A percentile compares a stretch with the other conserved stretches of the same genome.
These are phyloP conservation scores for Eupeodes latifasciatus DNA, from an alignment of 2,888 invertebrate genomes.

Conservation along the genomic window DNA sequence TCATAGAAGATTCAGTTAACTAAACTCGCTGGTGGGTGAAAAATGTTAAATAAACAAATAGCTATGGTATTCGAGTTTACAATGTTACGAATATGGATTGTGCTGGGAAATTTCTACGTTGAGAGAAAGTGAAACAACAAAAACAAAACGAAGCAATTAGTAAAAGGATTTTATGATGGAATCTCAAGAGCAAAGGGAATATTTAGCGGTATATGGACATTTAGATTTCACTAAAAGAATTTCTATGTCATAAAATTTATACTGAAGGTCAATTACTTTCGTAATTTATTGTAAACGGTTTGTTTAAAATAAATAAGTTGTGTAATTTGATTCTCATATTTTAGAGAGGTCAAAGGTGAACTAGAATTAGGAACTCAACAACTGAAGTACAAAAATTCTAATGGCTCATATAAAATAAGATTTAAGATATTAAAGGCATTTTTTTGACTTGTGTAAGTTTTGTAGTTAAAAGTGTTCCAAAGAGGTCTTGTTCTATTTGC, in stretches of 20 bases:
- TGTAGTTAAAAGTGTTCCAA: too few species aligned
- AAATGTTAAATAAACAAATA: slow-evolving; percentile 74
- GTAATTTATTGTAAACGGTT: slow-evolving; percentile 52
- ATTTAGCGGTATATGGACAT: slow-evolving; percentile 50
- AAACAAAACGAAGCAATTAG: slow-evolving; percentile 42
- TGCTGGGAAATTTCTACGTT: slow-evolving; percentile 29
- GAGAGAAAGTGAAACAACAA: background rate
- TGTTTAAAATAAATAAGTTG: background rate
- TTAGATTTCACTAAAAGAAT: slow-evolving; percentile 18
- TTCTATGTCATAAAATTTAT: slow-evolving; percentile 49
- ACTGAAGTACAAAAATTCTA: too few species aligned
- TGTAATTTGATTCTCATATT: background rate
- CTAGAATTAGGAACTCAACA: too few species aligned
- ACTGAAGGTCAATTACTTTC: slow-evolving; percentile 57
- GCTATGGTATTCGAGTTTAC: background rate
- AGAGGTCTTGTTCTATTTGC: too few species aligned
- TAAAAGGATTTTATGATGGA: slow-evolving; percentile 71
- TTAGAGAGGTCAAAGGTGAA: background rate
- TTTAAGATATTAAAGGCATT: too few species aligned
- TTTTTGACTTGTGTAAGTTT: too few species aligned
- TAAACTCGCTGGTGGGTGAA: slow-evolving; percentile 57
- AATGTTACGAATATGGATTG: slow-evolving; percentile 35
- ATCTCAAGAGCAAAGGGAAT: slow-evolving; percentile 61
- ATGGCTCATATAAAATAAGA: too few species aligned
- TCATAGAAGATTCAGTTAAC: slow-evolving; percentile 34